Evolutionary conservation across 2,888 invertebrate species (phyloP), one percentile per base, ranked within the genome.

Genomic region (Cryptus armator): DNA sequence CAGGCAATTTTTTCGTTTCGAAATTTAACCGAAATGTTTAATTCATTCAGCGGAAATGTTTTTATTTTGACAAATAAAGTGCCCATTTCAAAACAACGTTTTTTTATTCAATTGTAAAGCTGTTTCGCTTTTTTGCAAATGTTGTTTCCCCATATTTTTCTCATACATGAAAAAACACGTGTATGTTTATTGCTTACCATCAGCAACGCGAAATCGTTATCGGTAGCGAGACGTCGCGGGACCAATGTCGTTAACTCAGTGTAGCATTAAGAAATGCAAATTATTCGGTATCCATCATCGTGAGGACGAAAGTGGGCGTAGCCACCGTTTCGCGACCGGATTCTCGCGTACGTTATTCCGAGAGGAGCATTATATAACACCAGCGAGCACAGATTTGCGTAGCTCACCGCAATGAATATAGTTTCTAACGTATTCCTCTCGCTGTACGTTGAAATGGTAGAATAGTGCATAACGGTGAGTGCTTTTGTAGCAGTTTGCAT

Each of bases 211-310:
- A 66, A 43, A 66, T 66, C n/a, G 6, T 67, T 53, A 67, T 76
- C 43, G 66, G 5, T 37, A 43, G 43, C 53, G 53, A 43, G 37
- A 29, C 53, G 66, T 48, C 77, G 56, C 44, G 14, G n/a, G 43
- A 29, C 64, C 29, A 10, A 62, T 19, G 44, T 37, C 48, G 66
- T 66, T 56, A 66, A 53, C 43, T 59, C 44, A n/a, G 43, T 53
- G 43, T 53, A 43, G 64, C 64, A 71, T 71, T 76, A 66, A 76
- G 51, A 74, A 74, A 83, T 83, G 83, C 67, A 78, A 83, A 83
- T 83, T 78, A 83, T 83, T 67, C 59, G 29, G 67, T 78, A 78
- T 74, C 59, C 83, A 62, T 78, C 78, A 83, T 74, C 62, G 19
- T 7, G 66, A 53, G 77, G 51, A 71, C 66, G 19, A 72, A 62